A percentile compares a stretch with the other conserved stretches of the same genome.
phyloP scores from a whole-genome alignment of 2,888 invertebrate genomes.

The Petrophora chlorosata region DNA sequence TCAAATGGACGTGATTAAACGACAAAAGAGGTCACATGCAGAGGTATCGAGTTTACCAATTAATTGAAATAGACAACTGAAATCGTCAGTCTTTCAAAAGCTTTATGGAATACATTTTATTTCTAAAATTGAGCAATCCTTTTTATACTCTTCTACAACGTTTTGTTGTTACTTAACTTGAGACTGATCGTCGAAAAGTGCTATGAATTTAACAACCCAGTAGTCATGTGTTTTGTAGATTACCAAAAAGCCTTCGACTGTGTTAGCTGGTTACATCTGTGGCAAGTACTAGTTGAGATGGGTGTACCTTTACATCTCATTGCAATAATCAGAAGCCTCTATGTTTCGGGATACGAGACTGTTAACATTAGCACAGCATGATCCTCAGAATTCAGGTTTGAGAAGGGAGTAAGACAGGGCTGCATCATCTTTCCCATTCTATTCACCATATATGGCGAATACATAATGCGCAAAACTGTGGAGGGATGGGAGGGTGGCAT shows the following conservation, averaged over 20 bases:
- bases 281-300: conserved; percentile 18
- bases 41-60: too few relatives aligned
- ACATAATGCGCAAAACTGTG: not conserved
- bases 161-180: too few relatives aligned
- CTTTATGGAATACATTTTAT: too few relatives aligned
- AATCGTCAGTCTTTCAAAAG: too few relatives aligned
- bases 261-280: conserved; percentile 21
- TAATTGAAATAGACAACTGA: too few relatives aligned
- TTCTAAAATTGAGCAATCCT: too few relatives aligned
- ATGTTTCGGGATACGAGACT: not conserved
- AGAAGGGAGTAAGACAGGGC: conserved; percentile 2
- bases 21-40: too few relatives aligned
- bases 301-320: conserved; percentile 22
- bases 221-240: conserved; percentile 21
- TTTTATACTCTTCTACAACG: too few relatives aligned
- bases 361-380: not conserved
- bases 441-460: too few relatives aligned
- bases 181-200: conserved; percentile 22
- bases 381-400: not conserved
- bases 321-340: not conserved
- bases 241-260: conserved; percentile 29
- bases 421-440: conserved; percentile 7
- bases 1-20: too few relatives aligned
- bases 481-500: conserved; percentile 1
- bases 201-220: conserved; percentile 19